Base-by-base conservation (phyloP, 2,113 vertebrate species). In the Labrus mixtus region DNA sequence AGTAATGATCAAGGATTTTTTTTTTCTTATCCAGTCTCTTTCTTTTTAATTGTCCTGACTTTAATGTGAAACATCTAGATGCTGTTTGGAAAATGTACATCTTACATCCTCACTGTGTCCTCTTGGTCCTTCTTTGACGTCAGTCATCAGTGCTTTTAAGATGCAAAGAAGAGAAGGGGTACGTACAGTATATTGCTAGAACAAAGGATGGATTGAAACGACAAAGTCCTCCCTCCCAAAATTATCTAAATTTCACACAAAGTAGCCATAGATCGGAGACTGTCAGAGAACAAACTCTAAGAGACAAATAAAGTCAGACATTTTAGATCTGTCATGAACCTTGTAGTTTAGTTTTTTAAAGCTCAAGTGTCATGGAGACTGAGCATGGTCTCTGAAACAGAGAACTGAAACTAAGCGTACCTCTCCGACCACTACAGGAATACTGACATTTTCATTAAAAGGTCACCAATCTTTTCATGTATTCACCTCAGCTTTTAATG, bases 381-480 rank as follows among this genome's bases (percentile, higher is more conserved):
- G 82, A 13, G 57, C 81, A 78, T 39, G 69, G 71, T 80, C 45
- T 86, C 76, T 81, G 83, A 85, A 87, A 89, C 63, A 83, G 68
- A 82, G 69, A 41, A 41, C 9, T 41, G 39, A 41, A 41, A 6
- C 39, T 41, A 9, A 65, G 66, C 82, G 73, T 54, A 72, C 69
- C 78, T 70, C 74, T 48, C 59, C 75, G 61, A 75, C 84, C 82
- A 77, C 84, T 89, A 94, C 92, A 93, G 83, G 84, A 90, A 85
- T 85, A 90, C 88, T 95, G 94, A 93, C 93, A 94, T 95, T 95
- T 94, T 92, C 94, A 93, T 93, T 87, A 94, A 97, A 97, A 96
- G 96, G 96, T 96, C 95, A 95, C 76, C 84, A 86, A 91, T 95
- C 89, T 94, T 96, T 95, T 96, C 93, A 94, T 95, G 94, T 95